A percentile compares a stretch with the other conserved stretches of the same genome.
Evolutionary conservation across 2,113 vertebrate species (phyloP).

Genomic region (Excalfactoria chinensis): DNA sequence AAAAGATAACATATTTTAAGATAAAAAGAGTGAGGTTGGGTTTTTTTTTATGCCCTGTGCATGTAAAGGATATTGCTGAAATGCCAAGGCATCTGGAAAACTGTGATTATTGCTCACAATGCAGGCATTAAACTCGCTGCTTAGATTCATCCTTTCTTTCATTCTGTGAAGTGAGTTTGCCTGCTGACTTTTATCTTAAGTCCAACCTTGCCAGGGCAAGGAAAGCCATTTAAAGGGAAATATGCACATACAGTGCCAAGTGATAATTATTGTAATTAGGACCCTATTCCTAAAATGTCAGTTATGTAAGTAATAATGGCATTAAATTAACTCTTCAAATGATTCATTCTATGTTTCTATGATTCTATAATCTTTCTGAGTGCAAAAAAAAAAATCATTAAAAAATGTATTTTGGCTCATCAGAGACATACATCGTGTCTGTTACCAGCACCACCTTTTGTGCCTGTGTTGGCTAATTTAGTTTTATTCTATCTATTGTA

Average conservation of each 20-base stretch:
- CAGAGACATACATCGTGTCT: background rate
- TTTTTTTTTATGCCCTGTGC: background rate
- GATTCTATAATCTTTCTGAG: background rate
- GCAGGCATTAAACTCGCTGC: background rate
- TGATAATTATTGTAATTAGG: conserved; percentile 26
- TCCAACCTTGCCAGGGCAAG: background rate
- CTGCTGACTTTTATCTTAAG: conserved; percentile 21
- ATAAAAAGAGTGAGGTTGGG: conserved; percentile 2
- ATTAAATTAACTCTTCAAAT: conserved; percentile 6
- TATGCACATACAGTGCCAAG: background rate
- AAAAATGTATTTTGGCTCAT: background rate
- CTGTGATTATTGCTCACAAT: conserved; percentile 42
- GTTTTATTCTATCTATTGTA: conserved; percentile 1
- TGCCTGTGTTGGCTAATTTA: conserved; percentile 31
- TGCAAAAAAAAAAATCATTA: background rate
- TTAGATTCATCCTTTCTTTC: conserved; percentile 17
- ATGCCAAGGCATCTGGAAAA: conserved; percentile 15
- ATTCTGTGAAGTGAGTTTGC: background rate
- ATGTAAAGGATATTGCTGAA: background rate
- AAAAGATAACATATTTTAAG: conserved; percentile 17
- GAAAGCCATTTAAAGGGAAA: conserved; percentile 13
- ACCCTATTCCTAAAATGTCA: background rate
- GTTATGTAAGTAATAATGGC: background rate
- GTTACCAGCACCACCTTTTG: background rate
- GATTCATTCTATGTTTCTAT: background rate